These are phyloP conservation scores for Dendrolimus pini DNA, from an alignment of 2,888 invertebrate genomes.

Conservation along the genomic window DNA sequence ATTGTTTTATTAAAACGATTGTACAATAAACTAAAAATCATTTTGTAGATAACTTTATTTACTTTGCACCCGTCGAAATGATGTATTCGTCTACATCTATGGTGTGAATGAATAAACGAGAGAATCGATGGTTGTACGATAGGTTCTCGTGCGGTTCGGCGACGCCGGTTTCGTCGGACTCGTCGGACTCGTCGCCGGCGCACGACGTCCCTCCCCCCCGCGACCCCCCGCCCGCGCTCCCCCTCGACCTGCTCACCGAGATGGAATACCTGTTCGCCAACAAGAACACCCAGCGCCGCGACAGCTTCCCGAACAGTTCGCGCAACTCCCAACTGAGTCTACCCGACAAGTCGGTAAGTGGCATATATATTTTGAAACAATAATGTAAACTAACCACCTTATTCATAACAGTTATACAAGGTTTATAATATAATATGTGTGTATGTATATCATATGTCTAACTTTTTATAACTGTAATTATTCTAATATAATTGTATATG, in stretches of 20 bases:
- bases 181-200: conserved; percentile 48
- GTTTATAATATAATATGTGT: no score
- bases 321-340: conserved; percentile 38
- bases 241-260: conserved; percentile 61
- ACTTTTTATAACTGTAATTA: no score
- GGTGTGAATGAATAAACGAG: no score
- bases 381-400: no score
- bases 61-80: no score
- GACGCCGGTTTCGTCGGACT: conserved; percentile 62
- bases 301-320: conserved; percentile 48
- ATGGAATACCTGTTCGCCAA: conserved; percentile 59
- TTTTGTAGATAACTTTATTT: no score
- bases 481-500: no score
- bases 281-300: conserved; percentile 38
- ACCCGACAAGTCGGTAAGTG: conserved; percentile 60
- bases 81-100: no score
- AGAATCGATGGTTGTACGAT: background rate
- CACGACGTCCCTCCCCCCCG: conserved; percentile 33
- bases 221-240: conserved; percentile 40
- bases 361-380: conserved; percentile 6
- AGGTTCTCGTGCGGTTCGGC: conserved; percentile 66
- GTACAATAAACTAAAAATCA: no score
- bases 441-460: no score
- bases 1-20: no score
- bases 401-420: no score